phyloP scores from a whole-genome alignment of 2,797 vertebrate species.

The Dendrocincla fuliginosa region DNA sequence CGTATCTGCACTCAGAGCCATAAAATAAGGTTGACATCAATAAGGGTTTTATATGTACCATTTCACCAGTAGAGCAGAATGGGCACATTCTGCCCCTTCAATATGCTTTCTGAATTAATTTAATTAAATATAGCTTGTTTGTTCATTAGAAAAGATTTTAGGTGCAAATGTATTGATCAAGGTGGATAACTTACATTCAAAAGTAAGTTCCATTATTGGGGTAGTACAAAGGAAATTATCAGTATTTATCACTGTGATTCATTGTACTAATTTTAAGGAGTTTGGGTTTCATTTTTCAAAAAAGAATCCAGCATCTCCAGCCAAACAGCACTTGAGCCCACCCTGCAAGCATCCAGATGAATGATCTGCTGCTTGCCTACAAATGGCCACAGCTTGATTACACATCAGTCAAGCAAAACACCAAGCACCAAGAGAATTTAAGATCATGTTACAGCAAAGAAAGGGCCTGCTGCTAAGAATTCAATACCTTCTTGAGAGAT shows the following conservation, averaged over 20 bases:
- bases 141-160: background rate
- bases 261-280: constrained; percentile 24
- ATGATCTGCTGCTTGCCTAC: background rate
- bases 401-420: background rate
- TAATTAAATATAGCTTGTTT: background rate
- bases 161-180: background rate
- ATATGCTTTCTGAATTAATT: background rate
- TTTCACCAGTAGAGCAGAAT: background rate
- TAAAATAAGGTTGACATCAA: background rate
- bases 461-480: background rate
- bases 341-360: constrained; percentile 5
- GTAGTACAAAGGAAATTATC: constrained; percentile 46
- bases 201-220: constrained; percentile 1
- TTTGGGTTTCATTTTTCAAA: constrained; percentile 24
- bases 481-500: background rate
- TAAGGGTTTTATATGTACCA: background rate
- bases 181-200: constrained; percentile 25
- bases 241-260: constrained; percentile 64
- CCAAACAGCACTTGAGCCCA: background rate
- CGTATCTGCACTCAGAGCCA: background rate
- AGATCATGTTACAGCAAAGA: background rate
- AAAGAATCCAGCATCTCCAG: background rate
- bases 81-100: background rate
- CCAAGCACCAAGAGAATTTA: background rate
- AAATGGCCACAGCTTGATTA: background rate